These are phyloP conservation scores for Leucophenga montana DNA, from an alignment of 2,888 invertebrate species.

Conservation along the genomic window DNA sequence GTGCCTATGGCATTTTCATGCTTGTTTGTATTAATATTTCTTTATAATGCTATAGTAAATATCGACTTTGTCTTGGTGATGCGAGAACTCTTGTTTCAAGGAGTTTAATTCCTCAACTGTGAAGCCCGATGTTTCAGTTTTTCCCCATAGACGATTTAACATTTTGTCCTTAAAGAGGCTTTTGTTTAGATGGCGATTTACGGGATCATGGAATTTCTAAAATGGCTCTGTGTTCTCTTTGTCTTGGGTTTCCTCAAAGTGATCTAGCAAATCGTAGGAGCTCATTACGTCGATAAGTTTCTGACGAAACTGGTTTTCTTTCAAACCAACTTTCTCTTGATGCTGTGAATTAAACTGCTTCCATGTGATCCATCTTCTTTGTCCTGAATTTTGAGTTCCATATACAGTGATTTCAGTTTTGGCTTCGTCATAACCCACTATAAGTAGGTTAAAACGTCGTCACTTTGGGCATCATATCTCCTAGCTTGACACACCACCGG, in stretches of 20 bases:
- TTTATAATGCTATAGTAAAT: conserved; percentile 87
- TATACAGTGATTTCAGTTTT: conserved; percentile 88
- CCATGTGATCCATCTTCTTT: conserved; percentile 90
- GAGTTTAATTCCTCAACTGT: conserved; percentile 86
- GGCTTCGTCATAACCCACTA: conserved; percentile 88
- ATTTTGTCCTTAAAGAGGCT: conserved; percentile 92
- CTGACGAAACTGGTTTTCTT: conserved; percentile 85
- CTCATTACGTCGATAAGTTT: conserved; percentile 88
- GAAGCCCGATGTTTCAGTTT: conserved; percentile 91
- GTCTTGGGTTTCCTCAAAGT: conserved; percentile 82
- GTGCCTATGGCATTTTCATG: conserved; percentile 83
- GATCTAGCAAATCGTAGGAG: conserved; percentile 85
- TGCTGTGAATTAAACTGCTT: conserved; percentile 88
- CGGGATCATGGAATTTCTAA: conserved; percentile 69
- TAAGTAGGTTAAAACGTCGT: no score
- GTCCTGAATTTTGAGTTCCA: conserved; percentile 92
- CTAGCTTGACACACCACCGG: no score
- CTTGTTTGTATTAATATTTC: conserved; percentile 76
- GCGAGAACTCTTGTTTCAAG: conserved; percentile 89
- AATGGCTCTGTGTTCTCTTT: conserved; percentile 72
- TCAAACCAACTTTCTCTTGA: conserved; percentile 88
- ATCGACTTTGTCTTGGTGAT: conserved; percentile 94
- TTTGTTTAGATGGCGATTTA: conserved; percentile 80
- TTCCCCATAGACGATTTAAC: conserved; percentile 90
- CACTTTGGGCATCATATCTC: no score